These are phyloP conservation scores for Rostrhamus sociabilis DNA, from an alignment of 2,797 vertebrate species.

Conservation along the genomic window DNA sequence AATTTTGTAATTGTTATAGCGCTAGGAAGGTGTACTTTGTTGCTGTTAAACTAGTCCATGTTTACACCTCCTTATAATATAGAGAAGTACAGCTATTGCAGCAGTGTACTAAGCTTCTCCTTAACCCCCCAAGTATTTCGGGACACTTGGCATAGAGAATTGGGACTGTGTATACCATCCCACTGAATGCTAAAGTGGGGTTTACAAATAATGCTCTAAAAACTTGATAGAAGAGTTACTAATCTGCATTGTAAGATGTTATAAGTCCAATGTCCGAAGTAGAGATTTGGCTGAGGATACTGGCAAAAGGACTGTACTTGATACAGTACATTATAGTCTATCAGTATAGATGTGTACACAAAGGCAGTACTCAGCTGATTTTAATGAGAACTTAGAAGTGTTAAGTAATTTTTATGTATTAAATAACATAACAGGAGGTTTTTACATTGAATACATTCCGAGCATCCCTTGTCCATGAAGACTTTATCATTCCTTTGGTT, in stretches of 20 bases:
- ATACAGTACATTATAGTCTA: neutral
- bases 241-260: neutral
- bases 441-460: neutral
- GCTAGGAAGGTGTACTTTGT: slow-evolving; percentile 44
- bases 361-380: neutral
- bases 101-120: neutral
- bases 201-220: neutral
- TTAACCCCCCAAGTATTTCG: neutral
- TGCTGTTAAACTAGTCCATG: slow-evolving; percentile 43
- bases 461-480: neutral
- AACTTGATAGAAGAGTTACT: neutral
- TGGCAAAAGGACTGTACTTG: neutral
- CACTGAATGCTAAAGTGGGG: neutral
- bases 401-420: slow-evolving; percentile 23
- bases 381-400: slow-evolving; percentile 28
- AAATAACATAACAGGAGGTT: neutral
- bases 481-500: neutral
- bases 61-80: neutral
- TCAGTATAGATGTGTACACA: neutral
- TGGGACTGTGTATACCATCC: neutral
- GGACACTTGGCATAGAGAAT: neutral
- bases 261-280: neutral
- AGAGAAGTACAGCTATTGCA: slow-evolving; percentile 18
- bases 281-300: neutral
- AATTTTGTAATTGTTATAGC: slow-evolving; percentile 32